A percentile compares a stretch with the other conserved stretches of the same genome.
These are phyloP conservation scores for Ricordea florida DNA, from an alignment of 92 coral and sea anemone genomes.

Conservation along the genomic window DNA sequence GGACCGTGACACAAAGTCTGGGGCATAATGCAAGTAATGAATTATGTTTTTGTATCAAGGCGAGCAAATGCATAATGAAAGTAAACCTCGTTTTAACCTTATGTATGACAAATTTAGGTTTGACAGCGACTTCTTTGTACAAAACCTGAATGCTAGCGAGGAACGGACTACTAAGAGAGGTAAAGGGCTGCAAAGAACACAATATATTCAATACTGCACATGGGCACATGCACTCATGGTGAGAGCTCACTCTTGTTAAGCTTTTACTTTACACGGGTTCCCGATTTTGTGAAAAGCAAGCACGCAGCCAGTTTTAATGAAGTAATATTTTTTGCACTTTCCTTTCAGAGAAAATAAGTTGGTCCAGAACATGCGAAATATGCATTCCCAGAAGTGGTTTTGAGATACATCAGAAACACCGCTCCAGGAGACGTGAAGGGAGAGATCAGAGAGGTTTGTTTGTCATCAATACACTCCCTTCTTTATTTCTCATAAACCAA, in stretches of 20 bases:
- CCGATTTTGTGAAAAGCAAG: too few species aligned
- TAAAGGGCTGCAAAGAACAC: too few species aligned
- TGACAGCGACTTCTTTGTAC: not conserved
- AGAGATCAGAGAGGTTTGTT: slow-evolving; percentile 56
- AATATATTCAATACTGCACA: too few species aligned
- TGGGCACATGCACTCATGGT: too few species aligned
- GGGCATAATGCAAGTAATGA: slow-evolving; percentile 1
- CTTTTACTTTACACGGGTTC: too few species aligned
- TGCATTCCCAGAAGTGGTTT: slow-evolving; percentile 24
- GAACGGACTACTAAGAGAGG: not conserved
- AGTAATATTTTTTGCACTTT: not conserved
- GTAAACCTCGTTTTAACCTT: not conserved
- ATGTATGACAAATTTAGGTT: not conserved
- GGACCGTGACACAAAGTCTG: slow-evolving; percentile 5
- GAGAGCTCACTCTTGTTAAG: too few species aligned
- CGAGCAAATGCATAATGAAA: not conserved
- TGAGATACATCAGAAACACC: slow-evolving; percentile 30
- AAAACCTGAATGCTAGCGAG: not conserved
- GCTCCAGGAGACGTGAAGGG: slow-evolving; percentile 56
- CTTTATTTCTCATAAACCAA: not conserved
- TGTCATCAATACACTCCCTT: not conserved
- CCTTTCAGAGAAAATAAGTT: slow-evolving; percentile 37
- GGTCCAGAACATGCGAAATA: slow-evolving; percentile 24
- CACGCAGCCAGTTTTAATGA: not conserved
- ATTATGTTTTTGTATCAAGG: not conserved